Base-by-base conservation (phyloP, 2,113 vertebrate genomes). In the Steatornis caripensis region DNA sequence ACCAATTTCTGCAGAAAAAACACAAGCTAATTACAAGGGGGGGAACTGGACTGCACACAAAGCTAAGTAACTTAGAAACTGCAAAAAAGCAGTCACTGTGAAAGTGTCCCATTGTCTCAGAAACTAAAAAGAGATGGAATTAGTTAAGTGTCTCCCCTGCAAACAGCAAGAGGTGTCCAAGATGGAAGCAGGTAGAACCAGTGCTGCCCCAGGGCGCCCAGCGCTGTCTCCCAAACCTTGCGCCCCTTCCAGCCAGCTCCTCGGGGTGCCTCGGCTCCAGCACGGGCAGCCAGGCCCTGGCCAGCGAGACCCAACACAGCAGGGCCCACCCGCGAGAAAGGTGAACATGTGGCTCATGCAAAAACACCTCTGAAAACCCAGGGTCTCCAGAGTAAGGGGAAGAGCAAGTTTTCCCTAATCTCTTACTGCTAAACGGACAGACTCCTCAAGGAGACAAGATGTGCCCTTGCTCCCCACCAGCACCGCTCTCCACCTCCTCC, bases 201-300 rank as follows among this genome's bases (percentile, higher is more conserved):
- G 49, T 4, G 1, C 66, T 30, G 45, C 29, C 45, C n/a, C 37
- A 29, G 7, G 66, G 2, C 51, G 39, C 34, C 82, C 53, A n/a
- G 45, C 14, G 24, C 51, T 26, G 32, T 15, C 48, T 77, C n/a
- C 48, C 7, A 2, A 66, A 37, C 0, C 1, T 16, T 10, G 10
- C 15, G 15, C 32, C 43, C 41, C 65, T 49, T 29, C 27, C 45
- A 16, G 51, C 19, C 81, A 65, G 43, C 57, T 43, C 45, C 45
- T 34, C 4, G 2, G 41, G 48, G 15, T 58, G 74, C 49, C 61
- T 10, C 4, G 6, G 53, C 61, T 37, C 34, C 37, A 9, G 51
- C 7, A 1, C 5, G 0, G 27, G 32, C 86, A 51, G 37, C 45
- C 27, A 34, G 39, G 34, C 60, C 17, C 27, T 22, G 46, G 57